Percentiles rank a stretch among this genome's conserved stretches.
phyloP scores from a whole-genome alignment of 2,113 vertebrate species.

The Dryoscopus gambensis region DNA sequence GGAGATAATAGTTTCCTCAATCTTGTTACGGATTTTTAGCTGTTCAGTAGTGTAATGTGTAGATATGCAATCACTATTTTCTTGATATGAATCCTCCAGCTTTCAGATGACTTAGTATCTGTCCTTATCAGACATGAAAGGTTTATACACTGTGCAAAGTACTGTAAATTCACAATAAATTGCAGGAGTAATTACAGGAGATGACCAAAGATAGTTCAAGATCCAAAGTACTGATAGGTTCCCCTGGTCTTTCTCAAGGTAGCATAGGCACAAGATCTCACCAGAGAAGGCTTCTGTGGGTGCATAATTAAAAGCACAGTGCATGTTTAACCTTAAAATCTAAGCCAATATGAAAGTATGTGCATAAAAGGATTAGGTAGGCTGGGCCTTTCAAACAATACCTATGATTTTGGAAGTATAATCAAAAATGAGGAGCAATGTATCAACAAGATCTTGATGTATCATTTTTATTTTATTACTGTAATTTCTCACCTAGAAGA shows the following conservation, averaged over 20 bases:
- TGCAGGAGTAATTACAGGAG: not conserved
- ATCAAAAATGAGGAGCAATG: not conserved
- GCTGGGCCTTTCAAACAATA: not conserved
- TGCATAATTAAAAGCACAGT: not conserved
- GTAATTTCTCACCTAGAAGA: not conserved
- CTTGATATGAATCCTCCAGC: not conserved
- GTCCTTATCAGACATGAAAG: not conserved
- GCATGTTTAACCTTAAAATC: not conserved
- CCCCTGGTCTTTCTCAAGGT: not conserved
- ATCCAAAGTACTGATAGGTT: not conserved
- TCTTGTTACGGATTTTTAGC: not conserved
- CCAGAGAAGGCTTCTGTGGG: not conserved
- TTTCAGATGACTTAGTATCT: not conserved
- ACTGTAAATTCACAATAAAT: not conserved
- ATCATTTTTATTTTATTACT: not conserved
- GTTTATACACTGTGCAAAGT: not conserved
- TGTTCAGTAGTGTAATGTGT: not conserved
- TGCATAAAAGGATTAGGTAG: not conserved
- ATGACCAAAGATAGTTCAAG: not conserved
- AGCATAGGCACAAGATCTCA: not conserved
- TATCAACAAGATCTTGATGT: not conserved
- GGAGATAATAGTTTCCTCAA: not conserved
- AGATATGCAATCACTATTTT: not conserved
- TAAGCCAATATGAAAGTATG: not conserved
- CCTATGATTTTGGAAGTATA: not conserved